Conservation (phyloP, 2,888 invertebrate species). For the Microplitis manilae region DNA sequence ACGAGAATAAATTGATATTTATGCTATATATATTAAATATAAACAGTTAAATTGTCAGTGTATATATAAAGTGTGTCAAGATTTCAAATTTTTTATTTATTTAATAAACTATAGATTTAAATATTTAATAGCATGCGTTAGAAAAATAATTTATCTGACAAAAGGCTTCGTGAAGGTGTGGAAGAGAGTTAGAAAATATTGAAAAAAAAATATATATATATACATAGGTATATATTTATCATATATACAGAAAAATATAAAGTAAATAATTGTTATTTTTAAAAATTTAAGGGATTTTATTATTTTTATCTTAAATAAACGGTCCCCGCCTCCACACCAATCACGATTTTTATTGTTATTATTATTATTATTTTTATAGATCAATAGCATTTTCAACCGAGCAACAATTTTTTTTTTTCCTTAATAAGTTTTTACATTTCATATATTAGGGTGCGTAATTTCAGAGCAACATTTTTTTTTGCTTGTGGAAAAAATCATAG, state of each 20-base stretch:
- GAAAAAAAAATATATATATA: slow-evolving; percentile 11
- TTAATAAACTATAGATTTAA: slow-evolving; percentile 3
- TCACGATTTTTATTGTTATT: slow-evolving; percentile 56
- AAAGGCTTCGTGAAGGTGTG: slow-evolving; percentile 62
- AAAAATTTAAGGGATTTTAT: slow-evolving; percentile 33
- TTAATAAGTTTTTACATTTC: not conserved
- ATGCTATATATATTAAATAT: not conserved
- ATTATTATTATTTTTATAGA: not conserved
- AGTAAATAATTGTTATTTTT: slow-evolving; percentile 22
- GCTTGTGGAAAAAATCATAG: too few relatives aligned
- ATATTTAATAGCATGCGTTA: slow-evolving; percentile 64
- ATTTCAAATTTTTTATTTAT: slow-evolving; percentile 11
- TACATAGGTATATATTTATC: slow-evolving; percentile 13
- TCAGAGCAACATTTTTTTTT: not conserved
- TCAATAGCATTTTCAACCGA: not conserved
- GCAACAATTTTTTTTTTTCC: slow-evolving; percentile 25
- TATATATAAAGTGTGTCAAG: slow-evolving; percentile 10
- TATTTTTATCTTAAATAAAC: slow-evolving; percentile 26
- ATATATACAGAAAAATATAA: not conserved
- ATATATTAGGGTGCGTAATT: not conserved
- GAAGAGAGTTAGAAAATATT: slow-evolving; percentile 43
- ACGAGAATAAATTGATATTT: not conserved
- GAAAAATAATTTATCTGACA: slow-evolving; percentile 64
- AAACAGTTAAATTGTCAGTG: not conserved
- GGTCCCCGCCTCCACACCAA: slow-evolving; percentile 71